These are phyloP conservation scores for Podilymbus podiceps DNA, from an alignment of 2,113 vertebrate species.

Conservation along the genomic window DNA sequence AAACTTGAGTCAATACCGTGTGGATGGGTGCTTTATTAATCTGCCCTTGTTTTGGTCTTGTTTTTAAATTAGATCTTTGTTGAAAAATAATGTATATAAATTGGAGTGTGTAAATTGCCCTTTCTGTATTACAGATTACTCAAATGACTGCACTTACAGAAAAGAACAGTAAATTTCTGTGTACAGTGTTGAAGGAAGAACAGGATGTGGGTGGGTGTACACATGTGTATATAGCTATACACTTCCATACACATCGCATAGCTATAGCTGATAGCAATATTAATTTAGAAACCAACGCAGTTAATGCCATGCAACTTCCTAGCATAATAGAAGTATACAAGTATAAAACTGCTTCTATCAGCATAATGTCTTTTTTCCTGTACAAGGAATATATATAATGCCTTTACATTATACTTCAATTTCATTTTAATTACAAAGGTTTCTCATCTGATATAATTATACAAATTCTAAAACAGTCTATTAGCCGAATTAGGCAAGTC, in stretches of 20 bases:
- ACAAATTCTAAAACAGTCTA: background rate
- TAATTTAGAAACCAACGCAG: background rate
- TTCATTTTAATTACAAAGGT: background rate
- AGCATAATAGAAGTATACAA: background rate
- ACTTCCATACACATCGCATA: background rate
- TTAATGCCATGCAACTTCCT: background rate
- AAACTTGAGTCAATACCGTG: background rate
- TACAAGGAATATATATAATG: background rate
- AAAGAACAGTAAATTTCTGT: conserved; percentile 18
- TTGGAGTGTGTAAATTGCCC: background rate
- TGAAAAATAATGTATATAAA: background rate
- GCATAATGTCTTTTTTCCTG: background rate
- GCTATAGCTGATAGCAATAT: background rate
- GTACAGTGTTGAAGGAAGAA: background rate
- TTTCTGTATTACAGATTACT: background rate
- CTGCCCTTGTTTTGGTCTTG: background rate
- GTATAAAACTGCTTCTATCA: background rate
- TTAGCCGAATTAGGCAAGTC: background rate
- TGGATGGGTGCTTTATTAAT: conserved; percentile 2
- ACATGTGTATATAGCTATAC: background rate
- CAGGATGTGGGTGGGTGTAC: conserved; percentile 20
- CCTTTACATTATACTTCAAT: background rate
- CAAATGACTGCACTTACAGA: conserved; percentile 20
- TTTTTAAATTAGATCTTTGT: conserved; percentile 22
- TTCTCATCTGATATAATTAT: background rate